Evolutionary conservation across 2,888 invertebrate species (phyloP), one percentile per base, ranked within the genome.

Genomic region (Branchellion lobata): DNA sequence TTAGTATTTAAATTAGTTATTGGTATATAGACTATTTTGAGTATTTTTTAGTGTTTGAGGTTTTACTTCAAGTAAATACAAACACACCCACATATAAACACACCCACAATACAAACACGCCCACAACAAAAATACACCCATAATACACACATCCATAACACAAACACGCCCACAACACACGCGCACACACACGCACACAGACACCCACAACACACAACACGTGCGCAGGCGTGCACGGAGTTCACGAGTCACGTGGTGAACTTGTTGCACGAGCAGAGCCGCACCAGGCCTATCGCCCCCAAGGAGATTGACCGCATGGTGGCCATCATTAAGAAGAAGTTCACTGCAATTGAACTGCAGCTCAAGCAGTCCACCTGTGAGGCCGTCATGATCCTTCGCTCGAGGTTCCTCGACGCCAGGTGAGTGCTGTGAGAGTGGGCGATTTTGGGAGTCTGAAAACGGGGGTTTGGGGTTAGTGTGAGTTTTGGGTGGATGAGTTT

Each of bases 221-320:
- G n/a, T n/a, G n/a, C n/a, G 31, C 88, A 92, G 91, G 98, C 98
- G 24, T 99, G 99, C 90, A 95, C 95, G 89, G 98, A 99, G 90
- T 99, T 99, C 89, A 99, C 99, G 81, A 98, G 97, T n/a, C 99
- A 99, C 89, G 99, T 99, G 84, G 94, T 97, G 93, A 98, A 98
- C 89, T 90, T 98, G 84, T 90, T 98, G 83, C 90, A 96, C 80
- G 96, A 98, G 89, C 96, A 98, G 90, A 94, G 95, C 86, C 93
- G 96, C 86, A 98, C 97, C 84, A 91, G 98, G 84, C 98, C 98
- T 79, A 98, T 99, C 85, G 96, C 97, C 80, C 96, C 96, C 74
- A 96, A 92, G 90, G 99, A 99, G 90, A 99, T 99, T 85, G 98
- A 99, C 89, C 92, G 81, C 14, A 81, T 82, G 81, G 87, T 88